Evolutionary conservation across 2,113 vertebrate genomes (phyloP), one percentile per base, ranked within the genome.

Genomic region (Clarias batrachus): DNA sequence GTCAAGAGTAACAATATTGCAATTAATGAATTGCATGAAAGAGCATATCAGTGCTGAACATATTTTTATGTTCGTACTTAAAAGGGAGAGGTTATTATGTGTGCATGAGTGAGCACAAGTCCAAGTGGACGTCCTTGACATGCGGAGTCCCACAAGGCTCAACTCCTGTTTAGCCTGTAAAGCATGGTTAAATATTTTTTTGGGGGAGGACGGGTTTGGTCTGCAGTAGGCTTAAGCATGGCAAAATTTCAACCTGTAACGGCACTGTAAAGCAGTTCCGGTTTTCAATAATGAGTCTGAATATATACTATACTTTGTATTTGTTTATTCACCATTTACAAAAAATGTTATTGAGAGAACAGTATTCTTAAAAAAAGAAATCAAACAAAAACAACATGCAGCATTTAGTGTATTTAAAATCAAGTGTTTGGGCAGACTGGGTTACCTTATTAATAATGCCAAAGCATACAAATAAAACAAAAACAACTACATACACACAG

Each of bases 321-420:
- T 88, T 83, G 88, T 82, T 87, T 21, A 30, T 88, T 56, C 86
- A 79, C 85, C 87, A 88, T 91, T 91, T 91, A 93, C 90, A 93
- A 88, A 91, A 88, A 86, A 87, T 33, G 1, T 87, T 92, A 90
- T 89, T 76, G 62, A 91, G 62, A 85, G 66, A 85, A 84, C 90
- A 89, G 88, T 88, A 93, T 23, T 68, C 10, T 73, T 41, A 41
- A 91, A 85, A 90, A 23, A 81, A 54, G 41, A 63, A 84, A 37
- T 30, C 33, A 90, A 91, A 91, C 76, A 92, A 94, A 94, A 93
- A 86, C 0, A 70, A 92, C 93, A 93, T 94, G 93, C 92, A 91
- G 10, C 73, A 91, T 86, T 91, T 90, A 85, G 88, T 85, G 83
- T 88, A 81, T 87, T 19, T 48, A 83, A 86, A 88, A 90, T 81